These are phyloP conservation scores for Scaptodrosophila lebanonensis DNA, from an alignment of 1,140 invertebrate species.

Conservation along the genomic window DNA sequence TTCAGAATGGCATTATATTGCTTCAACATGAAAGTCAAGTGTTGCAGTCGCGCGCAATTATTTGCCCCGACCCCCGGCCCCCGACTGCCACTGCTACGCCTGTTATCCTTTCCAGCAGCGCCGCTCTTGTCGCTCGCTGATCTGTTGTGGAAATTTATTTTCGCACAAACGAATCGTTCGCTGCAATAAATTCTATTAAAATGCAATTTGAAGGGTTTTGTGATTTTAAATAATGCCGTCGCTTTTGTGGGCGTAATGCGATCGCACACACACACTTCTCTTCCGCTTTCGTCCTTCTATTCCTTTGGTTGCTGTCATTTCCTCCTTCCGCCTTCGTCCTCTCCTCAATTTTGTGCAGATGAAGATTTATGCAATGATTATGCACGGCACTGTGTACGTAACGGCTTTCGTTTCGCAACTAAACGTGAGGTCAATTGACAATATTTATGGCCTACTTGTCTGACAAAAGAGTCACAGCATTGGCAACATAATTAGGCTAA, in stretches of 20 bases:
- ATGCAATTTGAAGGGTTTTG: constrained; percentile 72
- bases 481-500: no score
- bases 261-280: constrained; percentile 26
- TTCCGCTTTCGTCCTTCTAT: not conserved
- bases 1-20: constrained; percentile 66
- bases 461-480: not conserved
- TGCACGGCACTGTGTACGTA: not conserved
- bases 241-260: constrained; percentile 51
- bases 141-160: constrained; percentile 23
- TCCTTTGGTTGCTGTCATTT: constrained; percentile 16
- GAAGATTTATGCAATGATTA: constrained; percentile 56
- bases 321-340: constrained; percentile 3
- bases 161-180: constrained; percentile 44
- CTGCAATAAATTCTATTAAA: constrained; percentile 74
- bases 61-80: constrained; percentile 14
- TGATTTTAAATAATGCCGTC: constrained; percentile 70
- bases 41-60: constrained; percentile 63
- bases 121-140: not conserved
- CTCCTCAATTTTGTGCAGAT: constrained; percentile 15
- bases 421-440: no score
- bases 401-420: no score
- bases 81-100: not conserved
- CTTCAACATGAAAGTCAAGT: constrained; percentile 71
- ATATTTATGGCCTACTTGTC: constrained; percentile 25
- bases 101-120: no score